Base-by-base conservation (phyloP, 2,888 invertebrate genomes). In the Drosophila maculinotata region DNA sequence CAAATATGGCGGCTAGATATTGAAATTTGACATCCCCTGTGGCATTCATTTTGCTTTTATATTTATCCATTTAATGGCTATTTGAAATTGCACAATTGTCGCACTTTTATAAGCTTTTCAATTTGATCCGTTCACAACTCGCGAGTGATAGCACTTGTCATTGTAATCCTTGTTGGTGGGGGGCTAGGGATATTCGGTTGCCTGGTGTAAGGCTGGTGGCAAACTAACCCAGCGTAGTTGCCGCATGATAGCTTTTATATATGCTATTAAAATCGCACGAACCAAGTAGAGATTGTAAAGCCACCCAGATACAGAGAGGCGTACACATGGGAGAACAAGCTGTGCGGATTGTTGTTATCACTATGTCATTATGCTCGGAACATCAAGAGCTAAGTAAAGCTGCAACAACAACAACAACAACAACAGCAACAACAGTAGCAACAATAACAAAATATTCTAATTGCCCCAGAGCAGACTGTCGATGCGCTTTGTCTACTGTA, bases 1-100 rank as follows among this genome's bases (percentile, higher is more conserved):
- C 91, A 65, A 87, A 89, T 25, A 90, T 68, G 15, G 88, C 88
- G 10, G 90, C 89, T 58, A 89, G 69, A 58, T 89, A 90, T 54
- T 91, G 91, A 62, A 84, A 73, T 53, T 80, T 90, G 1, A 79
- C 73, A 49, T 72, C 71, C 28, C 74, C 77, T 6, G 53, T 17
- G 1, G 15, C 23, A n/a, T 38, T 54, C 52, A 76, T 73, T 25
- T 33, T 28, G 9, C 1, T 31, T 36, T 26, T 45, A n/a, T 25
- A 14, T 33, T 26, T 15, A 39, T 49, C 30, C 39, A 51, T 47
- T 48, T 30, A 8, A 10, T 8, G 1, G 12, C 12, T 33, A 20
- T 15, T 8, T 17, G 17, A 1, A 6, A 14, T 9, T 33, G 12
- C 23, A 14, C 2, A 20, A 17, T n/a, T 28, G 10, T 14, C 28